phyloP scores from a whole-genome alignment of 2,888 invertebrate genomes.

The Nomada fabriciana region DNA sequence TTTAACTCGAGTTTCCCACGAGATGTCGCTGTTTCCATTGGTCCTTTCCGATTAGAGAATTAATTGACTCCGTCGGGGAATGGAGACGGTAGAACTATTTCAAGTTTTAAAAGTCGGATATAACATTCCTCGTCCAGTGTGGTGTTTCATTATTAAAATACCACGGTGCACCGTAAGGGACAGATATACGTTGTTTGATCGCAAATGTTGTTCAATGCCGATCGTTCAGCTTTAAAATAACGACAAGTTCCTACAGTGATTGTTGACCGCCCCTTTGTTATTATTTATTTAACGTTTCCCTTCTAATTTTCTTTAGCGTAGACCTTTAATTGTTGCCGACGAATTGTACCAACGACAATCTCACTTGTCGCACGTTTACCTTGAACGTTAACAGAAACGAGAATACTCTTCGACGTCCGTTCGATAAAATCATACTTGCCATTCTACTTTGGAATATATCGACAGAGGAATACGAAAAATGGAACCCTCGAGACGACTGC shows the following conservation, averaged over 20 bases:
- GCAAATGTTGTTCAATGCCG: slow-evolving; percentile 15
- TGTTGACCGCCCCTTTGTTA: slow-evolving; percentile 29
- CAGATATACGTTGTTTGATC: not conserved
- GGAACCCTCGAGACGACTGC: not conserved
- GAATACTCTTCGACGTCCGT: slow-evolving; percentile 2
- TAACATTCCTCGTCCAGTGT: too few species aligned
- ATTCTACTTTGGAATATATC: not conserved
- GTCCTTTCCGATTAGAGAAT: not conserved
- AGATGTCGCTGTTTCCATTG: slow-evolving; percentile 38
- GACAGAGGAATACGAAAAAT: not conserved
- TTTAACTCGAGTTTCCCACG: slow-evolving; percentile 68
- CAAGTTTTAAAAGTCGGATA: too few species aligned
- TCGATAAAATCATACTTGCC: not conserved
- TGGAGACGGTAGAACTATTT: not conserved
- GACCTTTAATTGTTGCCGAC: not conserved
- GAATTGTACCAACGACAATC: not conserved
- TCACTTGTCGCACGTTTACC: not conserved
- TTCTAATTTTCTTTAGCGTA: not conserved
- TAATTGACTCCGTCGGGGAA: not conserved
- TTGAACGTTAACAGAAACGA: not conserved
- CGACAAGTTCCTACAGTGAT: slow-evolving; percentile 33
- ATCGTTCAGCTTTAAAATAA: slow-evolving; percentile 16
- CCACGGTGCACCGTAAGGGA: not conserved
- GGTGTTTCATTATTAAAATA: too few species aligned
- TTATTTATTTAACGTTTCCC: slow-evolving; percentile 13